These are phyloP conservation scores for Montipora capricornis DNA, from an alignment of 64 coral and sea anemone species.

Conservation along the genomic window DNA sequence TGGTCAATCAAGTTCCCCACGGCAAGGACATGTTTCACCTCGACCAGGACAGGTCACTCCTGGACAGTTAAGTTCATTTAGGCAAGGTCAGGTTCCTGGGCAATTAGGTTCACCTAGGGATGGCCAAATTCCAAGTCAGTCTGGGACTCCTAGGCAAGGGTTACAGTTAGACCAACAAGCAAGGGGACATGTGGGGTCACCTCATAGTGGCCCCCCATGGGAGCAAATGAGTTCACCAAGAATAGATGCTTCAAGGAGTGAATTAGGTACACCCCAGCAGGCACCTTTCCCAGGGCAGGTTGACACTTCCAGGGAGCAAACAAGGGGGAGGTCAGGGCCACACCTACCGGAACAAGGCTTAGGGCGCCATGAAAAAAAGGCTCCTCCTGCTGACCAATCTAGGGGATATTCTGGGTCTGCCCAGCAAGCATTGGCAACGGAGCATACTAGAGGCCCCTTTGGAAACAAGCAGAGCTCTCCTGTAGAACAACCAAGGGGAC, in stretches of 20 bases:
- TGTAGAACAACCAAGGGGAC: constrained; percentile 19
- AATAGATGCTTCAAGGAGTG: background rate
- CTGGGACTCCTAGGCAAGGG: constrained; percentile 10
- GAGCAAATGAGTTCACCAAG: constrained; percentile 31
- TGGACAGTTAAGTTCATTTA: background rate
- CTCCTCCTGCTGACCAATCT: background rate
- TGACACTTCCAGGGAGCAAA: background rate
- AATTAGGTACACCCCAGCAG: background rate
- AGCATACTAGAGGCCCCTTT: constrained; percentile 16
- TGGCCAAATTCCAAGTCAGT: background rate
- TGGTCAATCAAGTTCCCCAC: background rate
- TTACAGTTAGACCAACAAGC: background rate
- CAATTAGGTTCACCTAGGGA: constrained; percentile 12
- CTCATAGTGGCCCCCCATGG: background rate
- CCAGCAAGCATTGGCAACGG: background rate
- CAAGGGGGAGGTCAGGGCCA: constrained; percentile 3
- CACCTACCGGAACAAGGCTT: background rate
- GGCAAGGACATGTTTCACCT: background rate
- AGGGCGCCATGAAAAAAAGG: background rate
- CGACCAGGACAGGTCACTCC: background rate
- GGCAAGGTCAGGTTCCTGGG: background rate
- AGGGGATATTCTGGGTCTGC: background rate
- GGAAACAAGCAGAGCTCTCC: background rate
- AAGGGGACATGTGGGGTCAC: constrained; percentile 7
- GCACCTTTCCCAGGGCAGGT: constrained; percentile 1